Evolutionary conservation across 2,888 invertebrate genomes (phyloP).

Genomic region (Ophioninae sp.): DNA sequence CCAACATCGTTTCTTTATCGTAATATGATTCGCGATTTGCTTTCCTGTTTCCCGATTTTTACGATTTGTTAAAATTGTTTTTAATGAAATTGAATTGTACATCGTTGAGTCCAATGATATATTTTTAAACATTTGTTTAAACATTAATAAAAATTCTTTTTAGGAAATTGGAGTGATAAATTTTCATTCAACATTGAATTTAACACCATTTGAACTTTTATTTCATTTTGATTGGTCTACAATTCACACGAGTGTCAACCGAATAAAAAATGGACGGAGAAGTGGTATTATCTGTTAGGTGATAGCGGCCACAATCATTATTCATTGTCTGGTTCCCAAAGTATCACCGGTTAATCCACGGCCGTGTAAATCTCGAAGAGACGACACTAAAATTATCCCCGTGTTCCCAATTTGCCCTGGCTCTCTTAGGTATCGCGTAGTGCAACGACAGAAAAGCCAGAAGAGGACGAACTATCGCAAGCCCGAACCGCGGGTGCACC

Average conservation of each 20-base stretch:
- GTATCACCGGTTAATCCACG: not conserved
- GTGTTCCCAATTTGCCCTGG: slow-evolving; percentile 10
- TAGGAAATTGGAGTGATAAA: too few relatives aligned
- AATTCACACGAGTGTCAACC: not conserved
- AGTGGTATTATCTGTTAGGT: not conserved
- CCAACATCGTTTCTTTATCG: not conserved
- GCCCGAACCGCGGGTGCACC: slow-evolving; percentile 58
- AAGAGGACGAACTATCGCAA: slow-evolving; percentile 37
- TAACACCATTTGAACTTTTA: too few relatives aligned
- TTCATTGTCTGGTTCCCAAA: not conserved
- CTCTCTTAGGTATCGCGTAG: slow-evolving; percentile 9
- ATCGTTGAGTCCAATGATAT: too few relatives aligned
- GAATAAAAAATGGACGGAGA: not conserved
- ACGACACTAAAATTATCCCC: not conserved
- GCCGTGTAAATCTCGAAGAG: not conserved
- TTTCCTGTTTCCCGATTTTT: not conserved
- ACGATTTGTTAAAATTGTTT: not conserved
- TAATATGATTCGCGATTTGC: not conserved
- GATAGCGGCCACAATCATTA: not conserved
- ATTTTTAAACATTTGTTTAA: too few relatives aligned
- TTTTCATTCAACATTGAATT: too few relatives aligned
- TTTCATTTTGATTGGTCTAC: not conserved
- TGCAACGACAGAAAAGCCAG: slow-evolving; percentile 27
- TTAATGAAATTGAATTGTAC: too few relatives aligned
- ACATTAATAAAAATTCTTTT: too few relatives aligned